phyloP scores from a whole-genome alignment of 2,797 vertebrate species.

The Tiaroga cobitis region DNA sequence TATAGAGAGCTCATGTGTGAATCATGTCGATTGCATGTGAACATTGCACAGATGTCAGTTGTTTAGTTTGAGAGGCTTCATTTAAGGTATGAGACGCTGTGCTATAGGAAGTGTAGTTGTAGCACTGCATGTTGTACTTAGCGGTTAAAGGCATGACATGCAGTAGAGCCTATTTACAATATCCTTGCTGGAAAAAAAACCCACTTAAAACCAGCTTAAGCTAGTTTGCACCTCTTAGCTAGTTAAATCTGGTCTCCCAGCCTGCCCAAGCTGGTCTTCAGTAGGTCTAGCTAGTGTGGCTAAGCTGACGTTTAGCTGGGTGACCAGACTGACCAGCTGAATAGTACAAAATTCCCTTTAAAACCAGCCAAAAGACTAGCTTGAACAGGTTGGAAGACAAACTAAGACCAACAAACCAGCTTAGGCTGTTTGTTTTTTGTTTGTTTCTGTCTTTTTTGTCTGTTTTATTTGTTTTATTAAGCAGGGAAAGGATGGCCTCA shows the following conservation, averaged over 20 bases:
- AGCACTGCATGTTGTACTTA: not conserved
- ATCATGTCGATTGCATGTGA: constrained; percentile 8
- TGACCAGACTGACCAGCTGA: not conserved
- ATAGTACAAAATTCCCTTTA: not conserved
- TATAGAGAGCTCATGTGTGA: not conserved
- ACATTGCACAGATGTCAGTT: constrained; percentile 24
- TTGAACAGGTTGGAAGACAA: not conserved
- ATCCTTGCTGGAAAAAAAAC: not conserved
- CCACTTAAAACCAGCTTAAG: not conserved
- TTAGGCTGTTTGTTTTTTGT: not conserved
- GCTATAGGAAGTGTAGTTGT: not conserved
- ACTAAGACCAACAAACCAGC: not conserved
- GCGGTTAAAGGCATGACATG: not conserved
- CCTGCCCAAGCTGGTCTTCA: not conserved
- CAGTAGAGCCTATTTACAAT: not conserved
- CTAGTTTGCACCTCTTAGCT: not conserved
- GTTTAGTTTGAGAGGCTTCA: constrained; percentile 3
- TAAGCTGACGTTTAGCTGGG: not conserved
- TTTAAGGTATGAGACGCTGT: not conserved
- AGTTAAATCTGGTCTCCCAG: not conserved
- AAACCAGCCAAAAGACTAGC: not conserved
- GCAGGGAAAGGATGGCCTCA: not conserved
- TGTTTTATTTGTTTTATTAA: not conserved
- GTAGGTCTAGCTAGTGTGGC: not conserved
- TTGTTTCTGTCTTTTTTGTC: too few species aligned